phyloP scores from a whole-genome alignment of 2,113 vertebrate genomes.

The Corynorhinus townsendii region DNA sequence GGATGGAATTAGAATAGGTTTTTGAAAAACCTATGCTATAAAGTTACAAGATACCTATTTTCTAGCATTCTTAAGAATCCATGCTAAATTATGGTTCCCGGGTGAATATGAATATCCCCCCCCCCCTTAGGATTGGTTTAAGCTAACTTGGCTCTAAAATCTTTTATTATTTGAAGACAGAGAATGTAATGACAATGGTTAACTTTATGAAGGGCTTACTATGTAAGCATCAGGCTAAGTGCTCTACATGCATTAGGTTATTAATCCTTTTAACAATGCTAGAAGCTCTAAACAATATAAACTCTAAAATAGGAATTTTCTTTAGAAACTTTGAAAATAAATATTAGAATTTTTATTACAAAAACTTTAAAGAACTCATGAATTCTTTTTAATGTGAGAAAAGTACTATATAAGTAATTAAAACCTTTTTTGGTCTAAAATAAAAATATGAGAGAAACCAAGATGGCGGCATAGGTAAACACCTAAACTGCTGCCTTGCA shows the following conservation, averaged over 20 bases:
- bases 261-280: neutral
- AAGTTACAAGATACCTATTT: neutral
- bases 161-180: neutral
- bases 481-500: no score
- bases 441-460: neutral
- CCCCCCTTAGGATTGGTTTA: neutral
- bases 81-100: neutral
- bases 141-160: neutral
- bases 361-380: neutral
- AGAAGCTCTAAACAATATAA: neutral
- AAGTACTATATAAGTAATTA: neutral
- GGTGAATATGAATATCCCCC: neutral
- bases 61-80: neutral
- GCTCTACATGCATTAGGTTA: neutral
- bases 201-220: neutral
- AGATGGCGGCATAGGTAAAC: no score
- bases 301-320: neutral
- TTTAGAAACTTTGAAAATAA: conserved; percentile 30
- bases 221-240: neutral
- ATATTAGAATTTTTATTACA: neutral
- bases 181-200: neutral
- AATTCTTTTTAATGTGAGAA: neutral
- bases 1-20: neutral
- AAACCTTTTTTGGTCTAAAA: conserved; percentile 10
- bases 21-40: conserved; percentile 14